phyloP scores from a whole-genome alignment of 1,140 invertebrate species.

The Micrasema longulum region DNA sequence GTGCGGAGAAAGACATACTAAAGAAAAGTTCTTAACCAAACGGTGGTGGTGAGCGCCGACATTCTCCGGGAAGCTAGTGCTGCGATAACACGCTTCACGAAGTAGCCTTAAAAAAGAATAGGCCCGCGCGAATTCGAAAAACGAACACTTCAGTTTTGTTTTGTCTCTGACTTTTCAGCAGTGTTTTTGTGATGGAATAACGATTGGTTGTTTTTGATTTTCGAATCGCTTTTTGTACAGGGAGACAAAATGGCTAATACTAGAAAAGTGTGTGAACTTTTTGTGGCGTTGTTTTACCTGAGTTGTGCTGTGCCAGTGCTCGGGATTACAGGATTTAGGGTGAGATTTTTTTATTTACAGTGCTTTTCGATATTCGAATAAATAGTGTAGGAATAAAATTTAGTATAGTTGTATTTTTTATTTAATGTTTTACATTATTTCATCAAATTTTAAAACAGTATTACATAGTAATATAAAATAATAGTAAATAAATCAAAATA shows the following conservation, averaged over 20 bases:
- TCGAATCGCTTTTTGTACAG: slow-evolving; percentile 44
- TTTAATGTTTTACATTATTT: no score
- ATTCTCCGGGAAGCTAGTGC: slow-evolving; percentile 44
- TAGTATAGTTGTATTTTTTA: no score
- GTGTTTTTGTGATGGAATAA: slow-evolving; percentile 22
- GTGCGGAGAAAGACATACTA: slow-evolving; percentile 35
- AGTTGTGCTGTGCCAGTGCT: slow-evolving; percentile 33
- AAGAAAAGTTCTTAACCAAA: slow-evolving; percentile 46
- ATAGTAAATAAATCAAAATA: no score
- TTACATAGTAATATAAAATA: no score
- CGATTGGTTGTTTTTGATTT: slow-evolving; percentile 18
- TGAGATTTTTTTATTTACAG: slow-evolving; percentile 23
- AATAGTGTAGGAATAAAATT: no score
- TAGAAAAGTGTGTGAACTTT: slow-evolving; percentile 39
- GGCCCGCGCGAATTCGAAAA: slow-evolving; percentile 14
- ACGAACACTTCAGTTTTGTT: slow-evolving; percentile 10
- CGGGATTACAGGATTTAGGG: slow-evolving; percentile 50
- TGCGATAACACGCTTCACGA: slow-evolving; percentile 27
- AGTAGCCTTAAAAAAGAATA: slow-evolving; percentile 7
- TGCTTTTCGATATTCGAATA: neutral
- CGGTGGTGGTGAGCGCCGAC: slow-evolving; percentile 37
- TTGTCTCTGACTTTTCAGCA: slow-evolving; percentile 1
- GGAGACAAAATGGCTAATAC: slow-evolving; percentile 46
- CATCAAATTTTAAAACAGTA: no score
- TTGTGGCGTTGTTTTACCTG: slow-evolving; percentile 45